A percentile compares a stretch with the other conserved stretches of the same genome.
Evolutionary conservation across 1,140 invertebrate genomes (phyloP).

Genomic region (Bathynomus jamesi): DNA sequence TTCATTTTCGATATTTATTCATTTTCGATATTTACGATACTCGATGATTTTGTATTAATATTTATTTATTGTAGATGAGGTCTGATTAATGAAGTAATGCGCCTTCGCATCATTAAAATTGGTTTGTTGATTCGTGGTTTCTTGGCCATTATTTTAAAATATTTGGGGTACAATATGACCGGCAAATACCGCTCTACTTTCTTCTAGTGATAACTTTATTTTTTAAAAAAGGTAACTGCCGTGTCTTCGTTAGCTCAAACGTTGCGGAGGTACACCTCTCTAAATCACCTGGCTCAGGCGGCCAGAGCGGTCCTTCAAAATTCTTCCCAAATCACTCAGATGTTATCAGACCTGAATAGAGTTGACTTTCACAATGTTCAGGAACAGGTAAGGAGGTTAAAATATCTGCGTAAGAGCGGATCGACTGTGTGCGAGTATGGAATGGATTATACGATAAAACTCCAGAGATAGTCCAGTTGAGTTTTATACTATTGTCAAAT

Average conservation of each 20-base stretch:
- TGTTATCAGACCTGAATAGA: slow-evolving; percentile 92
- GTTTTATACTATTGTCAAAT: not conserved
- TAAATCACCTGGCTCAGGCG: slow-evolving; percentile 97
- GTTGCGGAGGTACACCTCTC: slow-evolving; percentile 86
- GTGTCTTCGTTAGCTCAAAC: slow-evolving; percentile 92
- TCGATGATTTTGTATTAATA: too few species aligned
- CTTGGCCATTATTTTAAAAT: too few species aligned
- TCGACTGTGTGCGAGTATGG: not conserved
- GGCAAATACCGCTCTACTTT: too few species aligned
- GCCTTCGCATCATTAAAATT: too few species aligned
- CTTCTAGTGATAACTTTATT: too few species aligned
- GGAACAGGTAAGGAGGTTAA: slow-evolving; percentile 57
- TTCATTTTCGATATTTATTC: too few species aligned
- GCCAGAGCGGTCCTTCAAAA: slow-evolving; percentile 93
- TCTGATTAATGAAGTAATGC: too few species aligned
- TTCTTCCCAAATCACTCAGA: slow-evolving; percentile 89
- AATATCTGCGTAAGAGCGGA: too few species aligned
- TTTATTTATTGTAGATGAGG: too few species aligned
- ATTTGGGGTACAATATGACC: too few species aligned
- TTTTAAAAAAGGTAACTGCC: slow-evolving; percentile 59
- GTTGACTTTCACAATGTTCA: slow-evolving; percentile 97
- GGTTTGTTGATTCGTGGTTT: too few species aligned
- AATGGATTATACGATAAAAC: not conserved
- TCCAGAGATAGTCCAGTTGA: slow-evolving; percentile 1
- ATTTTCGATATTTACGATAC: too few species aligned